Percentiles rank a stretch among this genome's conserved stretches.
Evolutionary conservation across 1,140 invertebrate genomes (phyloP).

Genomic region (Acromyrmex heyeri): DNA sequence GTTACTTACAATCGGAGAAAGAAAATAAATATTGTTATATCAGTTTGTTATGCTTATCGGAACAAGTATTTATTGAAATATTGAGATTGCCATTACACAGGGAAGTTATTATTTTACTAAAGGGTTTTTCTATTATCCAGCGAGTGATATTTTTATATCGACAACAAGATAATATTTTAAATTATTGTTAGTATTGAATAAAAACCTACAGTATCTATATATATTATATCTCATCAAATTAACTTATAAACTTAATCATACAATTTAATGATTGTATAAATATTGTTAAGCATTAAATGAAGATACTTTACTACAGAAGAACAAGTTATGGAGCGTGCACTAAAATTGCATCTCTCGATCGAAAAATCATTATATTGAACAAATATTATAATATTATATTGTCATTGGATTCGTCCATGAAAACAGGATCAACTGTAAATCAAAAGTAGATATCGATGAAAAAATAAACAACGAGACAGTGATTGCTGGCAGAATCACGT

Average conservation of each 20-base stretch:
- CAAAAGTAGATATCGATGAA: conserved; percentile 43
- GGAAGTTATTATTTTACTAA: conserved; percentile 33
- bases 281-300: conserved; percentile 13
- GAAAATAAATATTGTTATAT: conserved; percentile 59
- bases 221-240: background rate
- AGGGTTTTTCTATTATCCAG: background rate
- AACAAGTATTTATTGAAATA: conserved; percentile 14
- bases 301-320: background rate
- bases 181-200: background rate
- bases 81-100: conserved; percentile 6
- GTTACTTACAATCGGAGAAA: conserved; percentile 12
- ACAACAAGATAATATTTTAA: conserved; percentile 3
- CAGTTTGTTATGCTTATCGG: conserved; percentile 31
- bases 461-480: conserved; percentile 40
- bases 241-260: background rate
- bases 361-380: conserved; percentile 33
- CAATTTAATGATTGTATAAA: conserved; percentile 20
- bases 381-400: conserved; percentile 44
- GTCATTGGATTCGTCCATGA: conserved; percentile 8
- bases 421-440: conserved; percentile 35
- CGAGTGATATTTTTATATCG: background rate
- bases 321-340: background rate
- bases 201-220: background rate
- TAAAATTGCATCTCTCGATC: conserved; percentile 24
- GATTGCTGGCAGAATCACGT: conserved; percentile 35